Conservation (phyloP, 2,888 invertebrate genomes). For the Thelaira solivaga region DNA sequence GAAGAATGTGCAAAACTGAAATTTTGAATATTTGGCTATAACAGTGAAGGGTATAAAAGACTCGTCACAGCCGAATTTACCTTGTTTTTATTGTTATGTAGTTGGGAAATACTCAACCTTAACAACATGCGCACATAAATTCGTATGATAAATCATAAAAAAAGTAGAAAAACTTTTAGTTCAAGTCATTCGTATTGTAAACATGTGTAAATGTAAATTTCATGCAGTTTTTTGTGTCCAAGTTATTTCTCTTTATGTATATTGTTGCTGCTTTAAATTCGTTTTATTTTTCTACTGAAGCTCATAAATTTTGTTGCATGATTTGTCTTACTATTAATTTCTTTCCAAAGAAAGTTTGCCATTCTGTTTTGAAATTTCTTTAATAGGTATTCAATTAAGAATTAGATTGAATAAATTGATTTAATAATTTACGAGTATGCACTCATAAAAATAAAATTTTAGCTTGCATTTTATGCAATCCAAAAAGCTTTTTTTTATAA, state of each 20-base stretch:
- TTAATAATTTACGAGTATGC: too few relatives aligned
- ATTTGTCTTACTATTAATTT: not conserved
- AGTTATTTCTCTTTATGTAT: constrained; percentile 21
- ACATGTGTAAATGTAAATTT: constrained; percentile 56
- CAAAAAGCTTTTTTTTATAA: too few relatives aligned
- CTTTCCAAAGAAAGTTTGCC: too few relatives aligned
- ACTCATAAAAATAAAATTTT: too few relatives aligned
- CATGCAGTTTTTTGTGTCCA: constrained; percentile 27
- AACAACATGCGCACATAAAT: not conserved
- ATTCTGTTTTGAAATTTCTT: too few relatives aligned
- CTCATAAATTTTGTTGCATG: not conserved
- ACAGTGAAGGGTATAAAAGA: too few relatives aligned
- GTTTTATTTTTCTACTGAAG: not conserved
- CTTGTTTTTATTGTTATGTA: not conserved
- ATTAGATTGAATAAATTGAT: too few relatives aligned
- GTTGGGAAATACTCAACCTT: not conserved
- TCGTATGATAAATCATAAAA: constrained; percentile 12
- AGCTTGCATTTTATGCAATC: too few relatives aligned
- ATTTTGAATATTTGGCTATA: too few relatives aligned
- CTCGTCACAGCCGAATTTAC: too few relatives aligned
- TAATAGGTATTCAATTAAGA: too few relatives aligned
- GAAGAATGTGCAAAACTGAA: too few relatives aligned
- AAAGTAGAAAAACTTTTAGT: constrained; percentile 25
- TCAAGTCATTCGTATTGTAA: constrained; percentile 49
- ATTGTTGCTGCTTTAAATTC: constrained; percentile 26